Evolutionary conservation across 2,888 invertebrate species (phyloP).

Genomic region (Liopterus haemorrhoidalis): DNA sequence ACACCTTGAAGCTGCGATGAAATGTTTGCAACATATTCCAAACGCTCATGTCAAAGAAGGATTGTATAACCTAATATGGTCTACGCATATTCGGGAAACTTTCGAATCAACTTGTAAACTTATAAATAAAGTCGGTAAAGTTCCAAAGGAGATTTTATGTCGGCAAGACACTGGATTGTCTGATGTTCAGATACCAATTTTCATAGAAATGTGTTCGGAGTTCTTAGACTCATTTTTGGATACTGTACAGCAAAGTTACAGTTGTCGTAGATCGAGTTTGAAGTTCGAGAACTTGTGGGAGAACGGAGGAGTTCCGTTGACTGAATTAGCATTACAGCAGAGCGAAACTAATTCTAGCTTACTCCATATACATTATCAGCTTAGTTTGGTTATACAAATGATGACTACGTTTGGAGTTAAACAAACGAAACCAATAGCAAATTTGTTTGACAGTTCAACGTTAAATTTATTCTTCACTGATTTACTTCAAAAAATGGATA

Average conservation of each 20-base stretch:
- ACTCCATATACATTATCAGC: constrained; percentile 72
- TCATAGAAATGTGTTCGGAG: constrained; percentile 47
- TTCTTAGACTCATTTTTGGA: constrained; percentile 50
- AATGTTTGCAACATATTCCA: constrained; percentile 61
- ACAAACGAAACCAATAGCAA: constrained; percentile 62
- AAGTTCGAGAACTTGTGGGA: constrained; percentile 63
- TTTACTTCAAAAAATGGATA: constrained; percentile 48
- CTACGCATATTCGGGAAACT: constrained; percentile 75
- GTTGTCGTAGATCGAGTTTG: constrained; percentile 42
- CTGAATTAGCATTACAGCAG: constrained; percentile 72
- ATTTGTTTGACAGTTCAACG: constrained; percentile 69
- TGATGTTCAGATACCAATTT: constrained; percentile 54
- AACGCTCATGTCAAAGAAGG: constrained; percentile 70
- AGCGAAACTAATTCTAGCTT: constrained; percentile 68
- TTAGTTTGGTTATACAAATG: constrained; percentile 70
- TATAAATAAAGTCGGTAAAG: constrained; percentile 73
- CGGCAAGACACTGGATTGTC: constrained; percentile 69
- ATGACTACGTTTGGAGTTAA: constrained; percentile 73
- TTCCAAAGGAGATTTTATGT: constrained; percentile 80
- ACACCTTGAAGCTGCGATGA: constrained; percentile 64
- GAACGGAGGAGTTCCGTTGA: constrained; percentile 60
- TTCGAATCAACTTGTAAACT: constrained; percentile 71
- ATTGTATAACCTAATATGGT: constrained; percentile 81
- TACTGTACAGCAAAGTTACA: constrained; percentile 41
- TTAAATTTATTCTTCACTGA: constrained; percentile 54